phyloP scores from a whole-genome alignment of 2,888 invertebrate species.

The Charanyca ferruginea region DNA sequence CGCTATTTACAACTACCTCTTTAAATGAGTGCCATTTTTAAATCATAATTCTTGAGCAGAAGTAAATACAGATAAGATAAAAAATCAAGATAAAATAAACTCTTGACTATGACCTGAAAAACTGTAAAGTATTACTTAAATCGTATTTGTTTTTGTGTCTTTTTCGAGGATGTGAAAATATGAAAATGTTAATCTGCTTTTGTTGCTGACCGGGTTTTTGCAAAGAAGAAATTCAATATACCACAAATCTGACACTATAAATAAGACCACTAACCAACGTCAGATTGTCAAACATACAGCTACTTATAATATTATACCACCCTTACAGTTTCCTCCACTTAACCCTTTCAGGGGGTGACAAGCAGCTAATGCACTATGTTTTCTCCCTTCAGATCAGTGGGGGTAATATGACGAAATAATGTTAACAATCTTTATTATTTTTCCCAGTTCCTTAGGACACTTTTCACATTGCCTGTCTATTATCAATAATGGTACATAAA shows the following conservation, averaged over 20 bases:
- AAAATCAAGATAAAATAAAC: too few species aligned
- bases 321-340: slow-evolving; percentile 32
- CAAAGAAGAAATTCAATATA: too few species aligned
- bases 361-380: slow-evolving; percentile 58
- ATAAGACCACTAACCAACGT: slow-evolving; percentile 8
- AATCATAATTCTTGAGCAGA: too few species aligned
- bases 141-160: too few species aligned
- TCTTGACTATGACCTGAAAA: too few species aligned
- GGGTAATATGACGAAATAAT: slow-evolving; percentile 50
- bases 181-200: too few species aligned
- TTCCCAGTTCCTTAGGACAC: slow-evolving; percentile 34
- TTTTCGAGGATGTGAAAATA: too few species aligned
- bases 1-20: too few species aligned
- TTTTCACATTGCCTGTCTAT: slow-evolving; percentile 52
- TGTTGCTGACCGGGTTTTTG: too few species aligned
- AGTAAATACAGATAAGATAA: too few species aligned
- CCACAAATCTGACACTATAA: neutral
- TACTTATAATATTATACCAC: slow-evolving; percentile 14
- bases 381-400: slow-evolving; percentile 32
- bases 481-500: slow-evolving; percentile 52
- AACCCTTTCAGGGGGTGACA: slow-evolving; percentile 57
- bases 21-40: too few species aligned
- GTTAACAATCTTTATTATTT: slow-evolving; percentile 55
- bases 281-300: slow-evolving; percentile 8
- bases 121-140: too few species aligned